These are phyloP conservation scores for Platycheirus rosarum DNA, from an alignment of 2,888 invertebrate species.

Conservation along the genomic window DNA sequence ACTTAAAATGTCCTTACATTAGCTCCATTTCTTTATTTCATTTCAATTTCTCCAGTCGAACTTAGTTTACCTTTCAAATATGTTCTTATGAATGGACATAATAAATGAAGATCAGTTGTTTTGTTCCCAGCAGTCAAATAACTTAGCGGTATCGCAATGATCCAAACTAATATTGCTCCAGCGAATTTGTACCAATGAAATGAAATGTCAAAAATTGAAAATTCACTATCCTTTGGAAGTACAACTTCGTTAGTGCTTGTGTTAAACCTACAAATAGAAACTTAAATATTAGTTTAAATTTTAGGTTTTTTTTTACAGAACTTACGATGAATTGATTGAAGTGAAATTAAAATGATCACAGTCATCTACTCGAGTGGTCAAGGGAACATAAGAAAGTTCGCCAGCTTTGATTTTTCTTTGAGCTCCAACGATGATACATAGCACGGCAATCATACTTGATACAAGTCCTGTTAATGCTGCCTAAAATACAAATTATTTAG, in stretches of 20 bases:
- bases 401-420: conserved; percentile 78
- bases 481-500: neutral
- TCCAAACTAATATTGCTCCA: conserved; percentile 83
- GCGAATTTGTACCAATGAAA: conserved; percentile 85
- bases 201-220: conserved; percentile 84
- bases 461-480: conserved; percentile 64
- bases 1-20: no score
- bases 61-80: neutral
- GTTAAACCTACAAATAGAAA: conserved; percentile 22
- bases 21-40: no score
- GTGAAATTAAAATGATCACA: conserved; percentile 76
- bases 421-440: conserved; percentile 79
- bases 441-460: conserved; percentile 77
- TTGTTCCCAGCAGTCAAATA: conserved; percentile 82
- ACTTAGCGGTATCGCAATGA: conserved; percentile 84
- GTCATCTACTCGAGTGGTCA: conserved; percentile 78
- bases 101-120: conserved; percentile 78
- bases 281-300: neutral
- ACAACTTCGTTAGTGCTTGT: conserved; percentile 73
- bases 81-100: conserved; percentile 76
- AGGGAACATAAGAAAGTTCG: conserved; percentile 76
- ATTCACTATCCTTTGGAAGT: conserved; percentile 75
- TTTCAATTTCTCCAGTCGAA: no score
- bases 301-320: conserved; percentile 35
- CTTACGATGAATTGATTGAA: conserved; percentile 76